Percentiles rank a stretch among this genome's conserved stretches.
These are phyloP conservation scores for Alentia gelatinosa DNA, from an alignment of 2,888 invertebrate genomes.

Conservation along the genomic window DNA sequence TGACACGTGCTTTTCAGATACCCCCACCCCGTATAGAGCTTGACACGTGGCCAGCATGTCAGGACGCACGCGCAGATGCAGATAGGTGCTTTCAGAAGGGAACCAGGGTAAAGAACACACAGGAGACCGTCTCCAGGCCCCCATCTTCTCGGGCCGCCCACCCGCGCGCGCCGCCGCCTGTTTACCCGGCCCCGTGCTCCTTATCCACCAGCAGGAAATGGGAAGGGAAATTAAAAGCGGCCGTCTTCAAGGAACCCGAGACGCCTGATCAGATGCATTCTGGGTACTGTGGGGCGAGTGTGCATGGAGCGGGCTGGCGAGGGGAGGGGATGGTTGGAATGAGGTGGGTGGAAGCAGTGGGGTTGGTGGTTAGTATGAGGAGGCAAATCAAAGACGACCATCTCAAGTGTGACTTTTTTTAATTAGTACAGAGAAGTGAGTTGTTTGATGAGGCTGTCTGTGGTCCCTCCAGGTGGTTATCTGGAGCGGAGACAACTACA, in stretches of 20 bases:
- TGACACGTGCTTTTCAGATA: neutral
- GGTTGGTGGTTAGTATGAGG: neutral
- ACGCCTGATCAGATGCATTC: constrained; percentile 14
- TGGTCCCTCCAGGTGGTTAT: neutral
- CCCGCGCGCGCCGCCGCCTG: neutral
- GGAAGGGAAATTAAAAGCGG: constrained; percentile 46
- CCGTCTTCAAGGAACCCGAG: constrained; percentile 27
- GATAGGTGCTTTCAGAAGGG: neutral
- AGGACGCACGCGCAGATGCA: neutral
- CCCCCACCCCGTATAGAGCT: neutral
- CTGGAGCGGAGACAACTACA: neutral
- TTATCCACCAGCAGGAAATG: constrained; percentile 36
- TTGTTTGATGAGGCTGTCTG: neutral
- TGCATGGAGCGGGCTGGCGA: neutral
- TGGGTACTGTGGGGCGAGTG: neutral
- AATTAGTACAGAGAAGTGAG: neutral
- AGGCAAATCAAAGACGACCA: neutral
- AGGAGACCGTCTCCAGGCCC: neutral
- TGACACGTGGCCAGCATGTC: neutral
- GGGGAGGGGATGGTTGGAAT: neutral
- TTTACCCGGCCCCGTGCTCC: neutral
- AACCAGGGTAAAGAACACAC: neutral
- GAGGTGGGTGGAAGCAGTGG: neutral
- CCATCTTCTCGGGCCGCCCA: constrained; percentile 36
- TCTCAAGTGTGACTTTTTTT: constrained; percentile 19